These are phyloP conservation scores for Lagopus muta DNA, from an alignment of 2,113 vertebrate species.

Conservation along the genomic window DNA sequence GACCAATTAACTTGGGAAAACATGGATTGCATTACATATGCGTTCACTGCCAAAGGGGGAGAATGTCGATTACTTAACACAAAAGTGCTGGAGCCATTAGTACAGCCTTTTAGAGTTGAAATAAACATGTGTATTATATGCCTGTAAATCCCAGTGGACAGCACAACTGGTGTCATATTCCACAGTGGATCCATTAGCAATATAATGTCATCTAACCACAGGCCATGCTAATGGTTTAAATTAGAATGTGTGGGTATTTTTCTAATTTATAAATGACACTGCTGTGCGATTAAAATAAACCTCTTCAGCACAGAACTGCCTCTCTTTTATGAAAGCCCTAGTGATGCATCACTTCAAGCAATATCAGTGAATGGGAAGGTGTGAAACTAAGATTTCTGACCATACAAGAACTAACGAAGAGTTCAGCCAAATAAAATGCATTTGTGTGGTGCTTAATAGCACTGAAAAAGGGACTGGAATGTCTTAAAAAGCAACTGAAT, in stretches of 20 bases:
- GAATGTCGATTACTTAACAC: constrained; percentile 79
- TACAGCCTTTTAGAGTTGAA: constrained; percentile 78
- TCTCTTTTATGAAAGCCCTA: background rate
- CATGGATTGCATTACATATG: constrained; percentile 76
- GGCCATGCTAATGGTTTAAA: constrained; percentile 79
- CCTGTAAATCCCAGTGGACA: constrained; percentile 72
- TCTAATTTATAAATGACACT: constrained; percentile 10
- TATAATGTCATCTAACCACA: constrained; percentile 78
- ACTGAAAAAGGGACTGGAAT: background rate
- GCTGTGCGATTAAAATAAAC: constrained; percentile 33
- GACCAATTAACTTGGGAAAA: constrained; percentile 78
- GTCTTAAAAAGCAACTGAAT: constrained; percentile 27
- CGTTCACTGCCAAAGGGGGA: constrained; percentile 62
- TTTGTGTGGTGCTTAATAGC: background rate
- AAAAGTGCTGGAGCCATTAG: constrained; percentile 84
- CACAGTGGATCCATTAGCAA: constrained; percentile 81
- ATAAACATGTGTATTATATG: constrained; percentile 81
- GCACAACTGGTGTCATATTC: constrained; percentile 81
- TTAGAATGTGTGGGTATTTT: constrained; percentile 64
- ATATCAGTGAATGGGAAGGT: background rate
- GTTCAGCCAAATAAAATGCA: background rate
- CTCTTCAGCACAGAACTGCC: constrained; percentile 42
- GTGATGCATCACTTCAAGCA: background rate
- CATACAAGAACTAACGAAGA: background rate
- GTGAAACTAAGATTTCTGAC: background rate